Evolutionary conservation across 1,140 invertebrate species (phyloP), one percentile per base, ranked within the genome.

Genomic region (Drosophila watanabei): DNA sequence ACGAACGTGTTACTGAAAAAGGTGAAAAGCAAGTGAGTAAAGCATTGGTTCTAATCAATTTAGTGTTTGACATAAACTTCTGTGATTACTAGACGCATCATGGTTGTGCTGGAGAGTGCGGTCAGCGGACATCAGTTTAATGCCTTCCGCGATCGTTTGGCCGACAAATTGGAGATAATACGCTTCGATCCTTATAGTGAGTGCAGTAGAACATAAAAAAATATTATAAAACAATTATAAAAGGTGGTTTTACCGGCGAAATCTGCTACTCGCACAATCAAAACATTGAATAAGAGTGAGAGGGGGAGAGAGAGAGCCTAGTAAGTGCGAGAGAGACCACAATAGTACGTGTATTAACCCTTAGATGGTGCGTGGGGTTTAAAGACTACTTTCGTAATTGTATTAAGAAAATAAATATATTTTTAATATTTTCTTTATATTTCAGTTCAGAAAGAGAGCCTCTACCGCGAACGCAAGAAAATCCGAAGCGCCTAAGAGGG

Each of bases 141-240:
- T 45, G 88, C 91, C 54, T 94, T 96, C 39, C 94, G 97, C 60
- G 96, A 97, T 72, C 94, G 97, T 79, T 87, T 96, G 39, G 96
- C 93, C 8, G 97, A 98, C 35, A 98, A 98, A 94, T 75, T 97
- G 45, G 97, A 98, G 94, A 70, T 96, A 6, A 93, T 97, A 52
- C 79, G 90, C 58, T 97, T 95, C 91, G 97, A 98, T 94, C 97
- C 97, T 13, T 96, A 94, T 66, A 95, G 97, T 97, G 94, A 96
- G 95, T 52, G 7, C 2, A 7, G 24, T 28, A 14, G 1, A 49
- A 28, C 24, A 9, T 2, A 10, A 45, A 0, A 10, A 16, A 13
- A 11, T 28, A 16, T 14, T 4, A 46, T 20, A 0, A 20, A 7
- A 48, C 3, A 14, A 24, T 24, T 48, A 48, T 14, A 16, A 24